A percentile compares a stretch with the other conserved stretches of the same genome.
phyloP scores from a whole-genome alignment of 2,888 invertebrate species.

The Deroplatys truncata region DNA sequence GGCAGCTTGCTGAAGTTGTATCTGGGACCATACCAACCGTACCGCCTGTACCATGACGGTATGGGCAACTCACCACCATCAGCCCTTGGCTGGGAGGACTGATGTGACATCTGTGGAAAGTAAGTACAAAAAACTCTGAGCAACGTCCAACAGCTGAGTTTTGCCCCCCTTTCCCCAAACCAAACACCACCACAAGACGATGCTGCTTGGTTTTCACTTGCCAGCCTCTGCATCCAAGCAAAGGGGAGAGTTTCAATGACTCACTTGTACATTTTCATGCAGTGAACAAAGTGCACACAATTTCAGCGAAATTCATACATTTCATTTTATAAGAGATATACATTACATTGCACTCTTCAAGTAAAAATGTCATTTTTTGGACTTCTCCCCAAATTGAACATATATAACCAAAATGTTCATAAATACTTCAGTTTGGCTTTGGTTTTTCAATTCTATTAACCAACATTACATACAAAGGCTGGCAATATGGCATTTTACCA shows the following conservation, averaged over 20 bases:
- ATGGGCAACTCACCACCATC: constrained; percentile 24
- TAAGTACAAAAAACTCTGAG: constrained; percentile 31
- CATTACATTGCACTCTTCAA: too few relatives aligned
- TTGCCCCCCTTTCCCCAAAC: neutral
- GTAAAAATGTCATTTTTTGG: neutral
- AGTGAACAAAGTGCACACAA: too few relatives aligned
- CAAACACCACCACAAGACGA: neutral
- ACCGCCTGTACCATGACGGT: neutral
- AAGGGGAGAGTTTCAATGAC: neutral
- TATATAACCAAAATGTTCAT: neutral
- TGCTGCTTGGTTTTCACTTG: neutral
- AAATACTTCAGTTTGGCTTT: too few relatives aligned
- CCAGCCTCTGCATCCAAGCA: neutral
- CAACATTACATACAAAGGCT: neutral
- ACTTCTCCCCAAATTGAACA: neutral
- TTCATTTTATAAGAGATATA: too few relatives aligned
- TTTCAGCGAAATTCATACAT: too few relatives aligned
- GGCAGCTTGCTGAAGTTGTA: neutral
- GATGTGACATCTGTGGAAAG: constrained; percentile 30
- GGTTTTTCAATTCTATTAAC: neutral
- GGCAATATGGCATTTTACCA: too few relatives aligned
- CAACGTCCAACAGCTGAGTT: constrained; percentile 4
- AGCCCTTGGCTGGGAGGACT: constrained; percentile 16
- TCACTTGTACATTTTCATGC: too few relatives aligned
- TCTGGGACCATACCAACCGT: neutral